Percentiles rank a stretch among this genome's conserved stretches.
Conservation (phyloP, 2,113 vertebrate genomes). For the Sterna hirundo region DNA sequence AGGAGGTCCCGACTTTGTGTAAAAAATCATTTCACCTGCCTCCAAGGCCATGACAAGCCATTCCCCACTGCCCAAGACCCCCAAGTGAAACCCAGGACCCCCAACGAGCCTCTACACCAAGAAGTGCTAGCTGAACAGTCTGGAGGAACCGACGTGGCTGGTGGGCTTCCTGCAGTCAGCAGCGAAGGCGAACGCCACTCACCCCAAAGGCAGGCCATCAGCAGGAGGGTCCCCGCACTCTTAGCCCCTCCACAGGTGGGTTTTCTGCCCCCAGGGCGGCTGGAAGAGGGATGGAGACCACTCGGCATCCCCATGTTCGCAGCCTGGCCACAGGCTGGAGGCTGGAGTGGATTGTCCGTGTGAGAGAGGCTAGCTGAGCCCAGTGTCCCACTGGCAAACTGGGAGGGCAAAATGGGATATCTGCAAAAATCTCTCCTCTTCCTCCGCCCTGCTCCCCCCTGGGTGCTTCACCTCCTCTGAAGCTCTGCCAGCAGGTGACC, state of each 20-base stretch:
- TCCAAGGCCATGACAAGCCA: not conserved
- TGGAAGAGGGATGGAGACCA: not conserved
- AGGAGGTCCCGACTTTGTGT: rapidly evolving
- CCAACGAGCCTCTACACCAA: not conserved
- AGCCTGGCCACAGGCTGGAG: not conserved
- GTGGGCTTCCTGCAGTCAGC: not conserved
- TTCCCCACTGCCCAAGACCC: not conserved
- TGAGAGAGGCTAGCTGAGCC: not conserved
- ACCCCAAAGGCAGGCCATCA: not conserved
- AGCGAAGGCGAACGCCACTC: not conserved
- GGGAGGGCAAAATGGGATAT: not conserved
- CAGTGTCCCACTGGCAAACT: not conserved
- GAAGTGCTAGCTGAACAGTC: not conserved
- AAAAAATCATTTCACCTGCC: not conserved
- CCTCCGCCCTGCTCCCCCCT: not conserved
- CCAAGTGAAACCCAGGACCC: not conserved
- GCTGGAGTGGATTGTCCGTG: not conserved
- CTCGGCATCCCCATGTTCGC: not conserved
- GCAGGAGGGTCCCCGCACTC: not conserved
- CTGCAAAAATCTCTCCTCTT: not conserved
- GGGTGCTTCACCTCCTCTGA: not conserved
- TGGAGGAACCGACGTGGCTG: rapidly evolving
- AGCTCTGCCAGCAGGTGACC: not conserved
- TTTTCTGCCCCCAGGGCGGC: not conserved
- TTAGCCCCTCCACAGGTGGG: not conserved